Evolutionary conservation across 1,140 invertebrate genomes (phyloP).

Genomic region (Phocides pigmalion): DNA sequence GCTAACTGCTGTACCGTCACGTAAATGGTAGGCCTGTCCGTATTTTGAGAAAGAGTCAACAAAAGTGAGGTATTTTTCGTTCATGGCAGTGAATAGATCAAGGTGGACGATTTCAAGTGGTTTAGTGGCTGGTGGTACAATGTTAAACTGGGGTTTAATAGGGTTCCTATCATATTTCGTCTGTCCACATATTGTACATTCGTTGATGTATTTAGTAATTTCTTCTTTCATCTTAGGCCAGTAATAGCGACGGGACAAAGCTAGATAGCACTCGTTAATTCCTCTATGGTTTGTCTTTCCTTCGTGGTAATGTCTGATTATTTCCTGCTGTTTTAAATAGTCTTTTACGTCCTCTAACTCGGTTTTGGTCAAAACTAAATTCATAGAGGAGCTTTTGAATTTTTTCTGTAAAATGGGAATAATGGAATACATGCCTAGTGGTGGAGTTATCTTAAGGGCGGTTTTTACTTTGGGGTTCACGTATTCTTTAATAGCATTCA

Average conservation of each 20-base stretch:
- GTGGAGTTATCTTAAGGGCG: conserved; percentile 25
- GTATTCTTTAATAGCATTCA: conserved; percentile 34
- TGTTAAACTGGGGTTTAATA: conserved; percentile 33
- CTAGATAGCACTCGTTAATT: conserved; percentile 38
- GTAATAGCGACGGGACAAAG: conserved; percentile 38
- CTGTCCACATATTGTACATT: conserved; percentile 37
- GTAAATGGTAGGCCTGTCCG: conserved; percentile 37
- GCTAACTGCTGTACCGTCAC: conserved; percentile 34
- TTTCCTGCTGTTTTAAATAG: conserved; percentile 36
- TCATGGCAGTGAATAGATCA: conserved; percentile 27
- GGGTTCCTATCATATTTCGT: conserved; percentile 40
- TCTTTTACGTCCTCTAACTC: conserved; percentile 39
- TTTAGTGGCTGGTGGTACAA: conserved; percentile 38
- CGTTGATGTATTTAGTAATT: conserved; percentile 35
- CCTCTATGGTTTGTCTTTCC: conserved; percentile 45
- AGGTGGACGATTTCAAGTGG: conserved; percentile 37
- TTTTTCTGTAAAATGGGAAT: conserved; percentile 31
- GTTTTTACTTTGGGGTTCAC: conserved; percentile 34
- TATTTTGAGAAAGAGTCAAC: conserved; percentile 39
- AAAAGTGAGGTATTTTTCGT: conserved; percentile 31
- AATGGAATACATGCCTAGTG: conserved; percentile 23
- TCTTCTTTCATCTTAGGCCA: conserved; percentile 42
- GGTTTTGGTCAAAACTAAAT: conserved; percentile 30
- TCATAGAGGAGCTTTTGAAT: conserved; percentile 32
- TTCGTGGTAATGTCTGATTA: conserved; percentile 42